These are phyloP conservation scores for Dromius quadrimaculatus DNA, from an alignment of 2,888 invertebrate genomes.

Conservation along the genomic window DNA sequence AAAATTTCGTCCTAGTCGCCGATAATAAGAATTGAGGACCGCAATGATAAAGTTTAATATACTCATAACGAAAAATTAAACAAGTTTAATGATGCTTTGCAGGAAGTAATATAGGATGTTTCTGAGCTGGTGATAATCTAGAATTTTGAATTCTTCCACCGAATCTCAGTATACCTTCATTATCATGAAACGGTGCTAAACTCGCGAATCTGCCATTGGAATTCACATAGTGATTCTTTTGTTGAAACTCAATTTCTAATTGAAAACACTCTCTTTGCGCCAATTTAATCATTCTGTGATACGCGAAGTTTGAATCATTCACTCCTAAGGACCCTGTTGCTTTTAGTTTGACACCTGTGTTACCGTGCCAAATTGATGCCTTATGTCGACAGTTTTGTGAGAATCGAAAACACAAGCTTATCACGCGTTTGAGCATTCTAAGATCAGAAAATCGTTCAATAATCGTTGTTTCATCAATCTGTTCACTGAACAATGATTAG, in stretches of 20 bases:
- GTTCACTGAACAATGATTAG: neutral
- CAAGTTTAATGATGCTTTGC: neutral
- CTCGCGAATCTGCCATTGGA: neutral
- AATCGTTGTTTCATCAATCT: neutral
- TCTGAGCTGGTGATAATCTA: neutral
- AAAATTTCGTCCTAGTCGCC: no score
- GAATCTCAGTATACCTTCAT: neutral
- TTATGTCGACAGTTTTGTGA: neutral
- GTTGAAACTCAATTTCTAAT: neutral
- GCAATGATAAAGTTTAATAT: no score
- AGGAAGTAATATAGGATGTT: neutral
- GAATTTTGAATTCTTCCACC: neutral
- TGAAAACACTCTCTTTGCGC: constrained; percentile 4
- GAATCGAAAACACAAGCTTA: neutral
- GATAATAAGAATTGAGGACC: no score
- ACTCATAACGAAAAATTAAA: no score
- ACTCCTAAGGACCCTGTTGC: neutral
- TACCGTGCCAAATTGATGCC: neutral
- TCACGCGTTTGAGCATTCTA: neutral
- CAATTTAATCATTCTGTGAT: neutral
- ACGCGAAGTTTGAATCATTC: neutral
- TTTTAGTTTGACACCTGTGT: neutral
- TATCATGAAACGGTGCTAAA: neutral
- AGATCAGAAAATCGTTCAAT: neutral
- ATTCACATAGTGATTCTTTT: neutral